Evolutionary conservation across 2,888 invertebrate genomes (phyloP).

Genomic region (Syrista parreyssii): DNA sequence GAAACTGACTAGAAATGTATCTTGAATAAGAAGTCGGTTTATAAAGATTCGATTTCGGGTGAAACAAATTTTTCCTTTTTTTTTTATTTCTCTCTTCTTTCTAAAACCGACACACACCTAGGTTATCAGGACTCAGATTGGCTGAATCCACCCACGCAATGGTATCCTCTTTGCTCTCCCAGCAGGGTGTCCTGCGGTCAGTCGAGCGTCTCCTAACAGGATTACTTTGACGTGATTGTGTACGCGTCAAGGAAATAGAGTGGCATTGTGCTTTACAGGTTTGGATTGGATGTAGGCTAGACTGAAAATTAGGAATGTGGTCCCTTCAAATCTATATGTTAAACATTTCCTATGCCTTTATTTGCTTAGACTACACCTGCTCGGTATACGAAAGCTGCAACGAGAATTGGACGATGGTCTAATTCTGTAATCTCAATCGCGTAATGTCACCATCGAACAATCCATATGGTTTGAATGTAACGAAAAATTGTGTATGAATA

Average conservation of each 20-base stretch:
- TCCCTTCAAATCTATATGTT: constrained; percentile 44
- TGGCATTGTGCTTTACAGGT: constrained; percentile 50
- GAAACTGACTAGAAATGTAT: not conserved
- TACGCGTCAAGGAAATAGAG: constrained; percentile 63
- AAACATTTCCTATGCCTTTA: constrained; percentile 37
- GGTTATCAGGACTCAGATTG: constrained; percentile 23
- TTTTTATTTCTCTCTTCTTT: not conserved
- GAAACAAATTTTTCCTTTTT: not conserved
- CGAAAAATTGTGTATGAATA: not conserved
- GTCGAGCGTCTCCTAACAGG: constrained; percentile 60
- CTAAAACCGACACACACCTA: not conserved
- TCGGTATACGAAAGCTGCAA: not conserved
- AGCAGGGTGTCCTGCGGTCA: constrained; percentile 54
- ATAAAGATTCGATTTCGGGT: not conserved
- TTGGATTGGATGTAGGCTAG: constrained; percentile 40
- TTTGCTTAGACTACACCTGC: constrained; percentile 27
- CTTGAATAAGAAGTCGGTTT: not conserved
- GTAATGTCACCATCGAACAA: not conserved
- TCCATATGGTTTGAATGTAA: not conserved
- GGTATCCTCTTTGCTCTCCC: constrained; percentile 44
- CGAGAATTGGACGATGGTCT: not conserved
- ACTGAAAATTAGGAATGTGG: constrained; percentile 55
- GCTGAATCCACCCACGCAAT: constrained; percentile 31
- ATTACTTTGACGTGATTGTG: constrained; percentile 63
- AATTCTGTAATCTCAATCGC: not conserved